Evolutionary conservation across 2,888 invertebrate genomes (phyloP), one percentile per base, ranked within the genome.

Genomic region (Parelbella ahira): DNA sequence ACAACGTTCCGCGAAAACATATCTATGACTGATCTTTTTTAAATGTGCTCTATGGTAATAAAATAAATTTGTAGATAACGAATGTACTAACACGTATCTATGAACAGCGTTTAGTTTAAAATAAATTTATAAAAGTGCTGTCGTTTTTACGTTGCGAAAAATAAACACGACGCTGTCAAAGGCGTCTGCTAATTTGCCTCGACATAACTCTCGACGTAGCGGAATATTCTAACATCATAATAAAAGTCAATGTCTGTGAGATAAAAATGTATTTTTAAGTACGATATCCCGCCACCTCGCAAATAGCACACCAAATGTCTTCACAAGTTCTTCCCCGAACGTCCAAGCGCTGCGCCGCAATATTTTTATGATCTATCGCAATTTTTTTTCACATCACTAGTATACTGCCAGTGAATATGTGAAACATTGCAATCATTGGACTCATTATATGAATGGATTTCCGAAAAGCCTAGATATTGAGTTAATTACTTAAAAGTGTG

Each of bases 271-370:
- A 34, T 36, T 36, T 41, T 43, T 29, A 29, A 15, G 15, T 19
- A 25, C 39, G 39, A 46, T 36, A 46, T 48, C 46, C 50, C 43
- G 39, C 43, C 37, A 8, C n/a, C n/a, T 37, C 37, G 48, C 41
- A 45, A 53, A 55, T 25, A 44, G 37, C 37, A 15, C 30, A 32
- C 30, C 30, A 44, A 52, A 58, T 53, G 49, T 55, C 52, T 56
- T 50, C 50, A 48, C 50, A 51, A 49, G 30, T 37, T 37, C 29
- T 43, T 43, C 23, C 36, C 42, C 29, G 29, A 25, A 25, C 43
- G 30, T 32, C 19, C 8, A 27, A 18, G n/a, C 20, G 33, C 32
- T 28, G 10, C 19, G 36, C 38, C 49, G 43, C 43, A 37, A 45
- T 47, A 48, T 50, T 50, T 50, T 50, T 50, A 50, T 48, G 45